Evolutionary conservation across 2,113 vertebrate species (phyloP).

Genomic region (Pipa parva): DNA sequence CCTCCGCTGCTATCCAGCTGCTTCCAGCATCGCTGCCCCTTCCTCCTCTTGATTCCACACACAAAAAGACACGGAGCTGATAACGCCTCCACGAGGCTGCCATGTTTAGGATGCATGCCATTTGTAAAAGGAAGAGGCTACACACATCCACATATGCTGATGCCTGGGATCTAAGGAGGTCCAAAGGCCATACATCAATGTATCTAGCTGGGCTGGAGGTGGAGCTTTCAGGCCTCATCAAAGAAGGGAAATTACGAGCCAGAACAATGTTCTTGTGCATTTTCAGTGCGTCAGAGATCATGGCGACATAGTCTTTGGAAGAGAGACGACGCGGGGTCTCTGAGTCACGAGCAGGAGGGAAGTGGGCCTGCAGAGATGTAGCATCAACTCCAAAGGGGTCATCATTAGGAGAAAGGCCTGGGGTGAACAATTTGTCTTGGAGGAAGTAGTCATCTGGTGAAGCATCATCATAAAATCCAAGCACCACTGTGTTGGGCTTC

Average conservation of each 20-base stretch:
- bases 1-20: conserved; percentile 74
- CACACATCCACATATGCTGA: conserved; percentile 77
- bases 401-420: conserved; percentile 49
- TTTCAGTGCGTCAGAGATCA: conserved; percentile 79
- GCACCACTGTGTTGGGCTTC: conserved; percentile 84
- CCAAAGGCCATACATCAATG: conserved; percentile 86
- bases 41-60: conserved; percentile 63
- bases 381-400: conserved; percentile 75
- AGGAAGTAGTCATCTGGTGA: conserved; percentile 83
- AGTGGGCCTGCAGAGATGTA: conserved; percentile 77
- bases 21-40: conserved; percentile 52
- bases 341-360: conserved; percentile 70
- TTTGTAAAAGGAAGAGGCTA: conserved; percentile 85
- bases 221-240: conserved; percentile 52
- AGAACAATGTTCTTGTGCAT: conserved; percentile 89
- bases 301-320: conserved; percentile 79
- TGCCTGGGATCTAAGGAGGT: conserved; percentile 71
- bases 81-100: conserved; percentile 78
- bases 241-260: conserved; percentile 70
- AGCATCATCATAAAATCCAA: conserved; percentile 82
- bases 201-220: conserved; percentile 52
- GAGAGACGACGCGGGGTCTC: conserved; percentile 70
- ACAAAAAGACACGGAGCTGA: conserved; percentile 81
- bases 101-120: conserved; percentile 90
- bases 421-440: conserved; percentile 72